Evolutionary conservation across 2,113 vertebrate species (phyloP).

Genomic region (Cyanistes caeruleus): DNA sequence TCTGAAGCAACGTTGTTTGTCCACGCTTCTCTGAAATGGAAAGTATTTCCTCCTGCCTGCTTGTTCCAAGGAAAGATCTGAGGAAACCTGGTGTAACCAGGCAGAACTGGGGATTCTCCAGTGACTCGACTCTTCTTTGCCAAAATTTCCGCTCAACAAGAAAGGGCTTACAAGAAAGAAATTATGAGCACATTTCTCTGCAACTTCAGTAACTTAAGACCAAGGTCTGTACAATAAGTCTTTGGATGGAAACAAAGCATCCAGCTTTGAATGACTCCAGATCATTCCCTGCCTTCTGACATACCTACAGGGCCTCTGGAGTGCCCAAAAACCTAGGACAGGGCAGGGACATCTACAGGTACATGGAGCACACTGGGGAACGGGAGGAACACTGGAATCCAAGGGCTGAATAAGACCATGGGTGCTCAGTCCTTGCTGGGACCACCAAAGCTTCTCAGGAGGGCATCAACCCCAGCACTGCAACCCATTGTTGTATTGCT

Average conservation of each 20-base stretch:
- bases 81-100: slow-evolving; percentile 52
- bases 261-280: background rate
- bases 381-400: background rate
- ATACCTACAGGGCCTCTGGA: background rate
- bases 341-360: background rate
- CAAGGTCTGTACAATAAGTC: background rate
- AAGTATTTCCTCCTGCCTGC: slow-evolving; percentile 54
- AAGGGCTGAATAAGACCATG: background rate
- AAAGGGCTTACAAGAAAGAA: slow-evolving; percentile 22
- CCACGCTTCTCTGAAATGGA: slow-evolving; percentile 58
- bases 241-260: background rate
- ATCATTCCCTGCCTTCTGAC: background rate
- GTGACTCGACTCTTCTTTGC: background rate
- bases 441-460: background rate
- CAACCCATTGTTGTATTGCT: background rate
- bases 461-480: background rate
- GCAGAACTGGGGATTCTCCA: slow-evolving; percentile 58
- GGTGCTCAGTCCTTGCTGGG: background rate
- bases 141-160: slow-evolving; percentile 30
- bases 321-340: background rate
- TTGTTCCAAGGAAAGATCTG: slow-evolving; percentile 51
- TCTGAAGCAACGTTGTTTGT: slow-evolving; percentile 47
- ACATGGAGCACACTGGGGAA: background rate
- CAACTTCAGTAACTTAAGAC: slow-evolving; percentile 17
- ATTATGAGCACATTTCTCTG: slow-evolving; percentile 21